Evolutionary conservation across 2,888 invertebrate species (phyloP), one percentile per base, ranked within the genome.

Genomic region (Monoplex corrugatus): DNA sequence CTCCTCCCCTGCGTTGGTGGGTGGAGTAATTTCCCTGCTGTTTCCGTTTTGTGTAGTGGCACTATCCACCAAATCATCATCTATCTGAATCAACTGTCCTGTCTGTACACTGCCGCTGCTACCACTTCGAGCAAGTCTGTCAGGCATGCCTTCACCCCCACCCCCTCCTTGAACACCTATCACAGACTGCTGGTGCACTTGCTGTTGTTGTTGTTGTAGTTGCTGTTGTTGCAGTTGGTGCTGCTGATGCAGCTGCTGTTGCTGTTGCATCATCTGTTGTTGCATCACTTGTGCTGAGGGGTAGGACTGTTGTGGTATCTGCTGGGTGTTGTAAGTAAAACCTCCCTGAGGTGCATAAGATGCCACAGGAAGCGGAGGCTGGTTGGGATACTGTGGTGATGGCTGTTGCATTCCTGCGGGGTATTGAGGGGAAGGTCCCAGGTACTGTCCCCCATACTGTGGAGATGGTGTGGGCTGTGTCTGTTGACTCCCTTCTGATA

Each of bases 61-160:
- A 19, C 57, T 13, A n/a, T 28, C 50, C 19, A n/a, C n/a, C 44
- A 75, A 35, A 6, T 84, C 88, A 83, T 91, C 91, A 43, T 86
- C 90, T 57, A 92, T 87, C 78, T 89, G 85, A 63, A 93, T 91
- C 72, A 93, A 87, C 87, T 91, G 90, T 86, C 91, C 92, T 68
- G 89, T 91, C 85, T 91, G 91, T 32, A 90, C 89, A 40, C 72
- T 88, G 23, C 83, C 68, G 32, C 44, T 35, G 38, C 82, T 82
- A n/a, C 68, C 50, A 35, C 87, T 89, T 16, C 68, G 87, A 35
- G 87, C 68, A 6, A 44, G 82, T 68, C 82, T 63, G n/a, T 86
- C 84, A 45, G 43, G 87, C 63, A 63, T 75, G 32, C 19, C 78
- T 57, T 86, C 83, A 89, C 89, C 43, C 72, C 89, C 40, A 68